Evolutionary conservation across 2,113 vertebrate genomes (phyloP), one percentile per base, ranked within the genome.

Genomic region (Triplophysa rosa): DNA sequence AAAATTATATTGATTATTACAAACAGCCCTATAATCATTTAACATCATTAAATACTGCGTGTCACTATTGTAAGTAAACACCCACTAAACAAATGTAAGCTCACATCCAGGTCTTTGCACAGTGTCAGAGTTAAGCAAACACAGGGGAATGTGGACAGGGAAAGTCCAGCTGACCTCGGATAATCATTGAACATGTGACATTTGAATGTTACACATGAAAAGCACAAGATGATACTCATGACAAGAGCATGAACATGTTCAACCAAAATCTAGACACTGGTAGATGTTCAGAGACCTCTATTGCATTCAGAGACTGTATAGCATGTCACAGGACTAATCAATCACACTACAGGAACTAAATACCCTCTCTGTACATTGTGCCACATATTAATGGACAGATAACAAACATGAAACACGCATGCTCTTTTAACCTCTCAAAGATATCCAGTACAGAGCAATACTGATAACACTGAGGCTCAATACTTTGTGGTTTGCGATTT

Each of bases 381-480:
- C 26, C 19, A 45, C 19, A 77, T 58, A 59, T n/a, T 65, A 52
- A 68, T 37, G 26, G 40, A 76, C 6, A 65, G 76, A 67, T 67
- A 67, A 78, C 14, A 66, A 21, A 17, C 49, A 67, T 58, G 29
- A 67, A 52, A n/a, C 40, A 58, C 24, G 2, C 4, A 1, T 29
- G 65, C 0, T n/a, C 29, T 45, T 26, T 78, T 45, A 13, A 56
- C 26, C 1, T 11, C 37, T 73, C 56, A 0, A 59, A 42, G 54
- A 42, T 33, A n/a, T 73, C 21, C 54, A 61, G 52, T 52, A 29
- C 8, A 42, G 69, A 59, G 52, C 8, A 0, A n/a, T 61, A 16
- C 37, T 71, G 49, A 71, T 54, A 58, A 54, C 16, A 42, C 56
- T 17, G 19, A 16, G 33, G 19, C 56, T 14, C n/a, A 73, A 45